phyloP scores from a whole-genome alignment of 2,888 invertebrate species.

The Eupeodes latifasciatus region DNA sequence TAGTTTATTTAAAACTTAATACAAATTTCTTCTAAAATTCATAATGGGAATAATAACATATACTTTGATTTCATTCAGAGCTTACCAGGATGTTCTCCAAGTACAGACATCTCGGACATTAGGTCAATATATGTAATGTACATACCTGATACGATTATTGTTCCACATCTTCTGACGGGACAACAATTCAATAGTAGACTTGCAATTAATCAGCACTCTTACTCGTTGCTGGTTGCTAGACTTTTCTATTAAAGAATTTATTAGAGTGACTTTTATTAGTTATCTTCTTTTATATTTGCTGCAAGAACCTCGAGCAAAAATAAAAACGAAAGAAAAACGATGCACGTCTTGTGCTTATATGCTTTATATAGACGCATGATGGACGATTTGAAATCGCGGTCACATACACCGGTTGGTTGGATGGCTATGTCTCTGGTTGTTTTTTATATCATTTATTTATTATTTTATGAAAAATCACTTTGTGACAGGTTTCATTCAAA shows the following conservation, averaged over 20 bases:
- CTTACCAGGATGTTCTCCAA: slow-evolving; percentile 63
- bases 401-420: slow-evolving; percentile 32
- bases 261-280: slow-evolving; percentile 64
- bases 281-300: slow-evolving; percentile 21
- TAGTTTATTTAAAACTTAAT: too few relatives aligned
- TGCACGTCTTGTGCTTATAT: neutral
- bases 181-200: slow-evolving; percentile 58
- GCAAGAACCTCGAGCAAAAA: slow-evolving; percentile 24
- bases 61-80: slow-evolving; percentile 10
- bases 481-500: slow-evolving; percentile 59
- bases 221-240: slow-evolving; percentile 16
- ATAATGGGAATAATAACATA: neutral
- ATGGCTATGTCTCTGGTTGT: neutral
- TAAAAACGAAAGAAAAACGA: neutral
- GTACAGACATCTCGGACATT: slow-evolving; percentile 61
- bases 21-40: too few relatives aligned
- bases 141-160: slow-evolving; percentile 44
- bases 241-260: slow-evolving; percentile 72
- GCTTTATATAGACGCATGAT: slow-evolving; percentile 14
- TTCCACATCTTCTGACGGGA: slow-evolving; percentile 63
- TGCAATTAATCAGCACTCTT: slow-evolving; percentile 73
- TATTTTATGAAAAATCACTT: slow-evolving; percentile 60
- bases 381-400: slow-evolving; percentile 50
- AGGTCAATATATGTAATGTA: slow-evolving; percentile 43
- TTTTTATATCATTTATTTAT: slow-evolving; percentile 53